Percentiles rank a stretch among this genome's conserved stretches.
phyloP scores from a whole-genome alignment of 2,113 vertebrate genomes.

The Calyptomena viridis region DNA sequence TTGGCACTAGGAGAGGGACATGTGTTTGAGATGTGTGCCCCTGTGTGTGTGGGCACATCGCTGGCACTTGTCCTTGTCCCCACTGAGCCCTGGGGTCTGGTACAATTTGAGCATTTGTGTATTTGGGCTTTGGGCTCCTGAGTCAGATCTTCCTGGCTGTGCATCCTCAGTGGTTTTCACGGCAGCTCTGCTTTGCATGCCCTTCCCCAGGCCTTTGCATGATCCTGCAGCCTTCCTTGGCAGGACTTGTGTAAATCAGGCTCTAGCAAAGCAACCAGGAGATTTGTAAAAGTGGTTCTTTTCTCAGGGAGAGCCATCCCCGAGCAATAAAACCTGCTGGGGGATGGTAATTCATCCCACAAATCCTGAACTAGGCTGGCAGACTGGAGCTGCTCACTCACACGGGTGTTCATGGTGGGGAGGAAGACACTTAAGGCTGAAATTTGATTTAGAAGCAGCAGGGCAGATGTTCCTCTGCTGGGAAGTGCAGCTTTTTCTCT shows the following conservation, averaged over 20 bases:
- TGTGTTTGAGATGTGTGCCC: neutral
- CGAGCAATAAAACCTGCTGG: neutral
- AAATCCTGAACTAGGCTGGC: accelerated
- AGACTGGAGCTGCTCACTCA: accelerated
- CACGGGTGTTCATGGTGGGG: neutral
- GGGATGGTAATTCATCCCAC: neutral
- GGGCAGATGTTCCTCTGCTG: neutral
- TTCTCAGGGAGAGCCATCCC: neutral
- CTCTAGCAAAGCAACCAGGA: neutral
- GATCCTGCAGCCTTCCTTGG: neutral
- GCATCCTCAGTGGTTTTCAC: neutral
- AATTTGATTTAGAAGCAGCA: neutral
- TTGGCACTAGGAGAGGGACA: neutral
- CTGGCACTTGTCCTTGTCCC: neutral
- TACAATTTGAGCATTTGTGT: accelerated
- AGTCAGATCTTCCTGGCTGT: neutral
- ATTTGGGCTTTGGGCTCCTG: neutral
- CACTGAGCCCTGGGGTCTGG: neutral
- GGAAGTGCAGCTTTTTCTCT: neutral
- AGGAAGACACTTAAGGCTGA: neutral
- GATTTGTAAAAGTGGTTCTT: neutral
- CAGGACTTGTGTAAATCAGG: neutral
- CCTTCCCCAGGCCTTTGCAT: neutral
- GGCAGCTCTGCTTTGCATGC: neutral
- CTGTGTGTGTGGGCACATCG: neutral